Base-by-base conservation (phyloP, 2,113 vertebrate species). In the Quiscalus mexicanus region DNA sequence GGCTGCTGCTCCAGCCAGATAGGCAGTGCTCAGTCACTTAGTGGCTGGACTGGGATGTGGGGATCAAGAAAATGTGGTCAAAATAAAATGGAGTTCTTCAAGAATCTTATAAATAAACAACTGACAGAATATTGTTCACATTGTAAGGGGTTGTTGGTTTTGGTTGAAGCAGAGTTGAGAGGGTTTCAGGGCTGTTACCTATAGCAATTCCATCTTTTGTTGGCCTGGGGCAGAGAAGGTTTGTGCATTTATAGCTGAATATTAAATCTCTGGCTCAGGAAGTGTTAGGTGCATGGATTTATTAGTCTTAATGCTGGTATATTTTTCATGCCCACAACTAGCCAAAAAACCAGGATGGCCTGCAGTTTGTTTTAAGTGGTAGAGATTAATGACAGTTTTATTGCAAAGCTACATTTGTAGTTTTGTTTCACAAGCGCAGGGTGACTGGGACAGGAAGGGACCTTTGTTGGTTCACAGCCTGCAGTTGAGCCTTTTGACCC, bases 281-380 rank as follows among this genome's bases (percentile, higher is more conserved):
- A 67, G 68, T 37, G 52, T 90, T 67, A 87, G 80, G 33, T 81
- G 53, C 31, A 11, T 86, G 55, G 74, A 37, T 90, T 89, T 84
- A 67, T 63, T 86, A 31, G 37, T 78, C 19, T 45, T 90, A 49
- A 41, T 37, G n/a, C 35, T 62, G 59, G 42, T 86, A 31, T 69
- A 74, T 53, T 88, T 92, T 93, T 88, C 42, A 39, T 89, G 76
- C 75, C 76, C 69, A 35, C 79, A 86, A 0, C 79, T 76, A 55
- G 28, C 49, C n/a, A 68, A 58, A 83, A 78, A 68, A 14, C 3
- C 0, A 5, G n/a, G 15, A 69, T 55, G 22, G 19, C 11, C 27
- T 49, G 55, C 42, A 52, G 59, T 86, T 80, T 84, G 55, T 87
- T 90, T 86, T 59, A 80, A 37, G 47, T 47, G 41, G 22, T 39